These are phyloP conservation scores for Drosophila gaucha DNA, from an alignment of 2,888 invertebrate genomes.

Conservation along the genomic window DNA sequence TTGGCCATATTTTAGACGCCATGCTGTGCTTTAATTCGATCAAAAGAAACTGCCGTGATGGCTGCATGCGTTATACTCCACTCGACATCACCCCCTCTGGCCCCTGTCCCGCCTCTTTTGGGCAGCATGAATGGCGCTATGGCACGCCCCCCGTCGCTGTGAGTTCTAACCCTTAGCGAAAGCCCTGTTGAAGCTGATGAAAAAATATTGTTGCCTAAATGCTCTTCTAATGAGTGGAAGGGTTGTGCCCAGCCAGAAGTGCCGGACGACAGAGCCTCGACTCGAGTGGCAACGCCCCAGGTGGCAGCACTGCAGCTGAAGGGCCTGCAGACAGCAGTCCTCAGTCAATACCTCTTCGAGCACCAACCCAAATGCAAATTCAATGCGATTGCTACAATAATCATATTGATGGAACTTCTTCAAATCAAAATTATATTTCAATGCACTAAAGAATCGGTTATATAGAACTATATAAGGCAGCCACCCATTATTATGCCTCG, in stretches of 20 bases:
- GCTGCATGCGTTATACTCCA: slow-evolving; percentile 38
- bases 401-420: neutral
- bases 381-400: slow-evolving; percentile 3
- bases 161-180: slow-evolving; percentile 46
- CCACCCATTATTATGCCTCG: neutral
- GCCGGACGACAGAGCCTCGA: neutral
- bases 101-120: slow-evolving; percentile 8
- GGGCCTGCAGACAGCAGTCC: slow-evolving; percentile 22
- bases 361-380: slow-evolving; percentile 8
- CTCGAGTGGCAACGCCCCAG: slow-evolving; percentile 63
- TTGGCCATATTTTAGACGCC: slow-evolving; percentile 80
- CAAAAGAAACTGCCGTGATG: slow-evolving; percentile 67
- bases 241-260: slow-evolving; percentile 34
- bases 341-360: neutral
- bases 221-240: slow-evolving; percentile 69
- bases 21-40: slow-evolving; percentile 78
- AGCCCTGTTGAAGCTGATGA: slow-evolving; percentile 12
- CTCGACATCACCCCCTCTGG: slow-evolving; percentile 26
- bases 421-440: neutral
- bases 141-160: slow-evolving; percentile 62
- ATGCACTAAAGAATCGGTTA: neutral
- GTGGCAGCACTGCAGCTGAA: slow-evolving; percentile 61
- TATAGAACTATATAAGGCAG: neutral
- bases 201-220: slow-evolving; percentile 67
- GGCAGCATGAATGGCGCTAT: slow-evolving; percentile 58